phyloP scores from a whole-genome alignment of 2,888 invertebrate species.

The Thera obeliscata region DNA sequence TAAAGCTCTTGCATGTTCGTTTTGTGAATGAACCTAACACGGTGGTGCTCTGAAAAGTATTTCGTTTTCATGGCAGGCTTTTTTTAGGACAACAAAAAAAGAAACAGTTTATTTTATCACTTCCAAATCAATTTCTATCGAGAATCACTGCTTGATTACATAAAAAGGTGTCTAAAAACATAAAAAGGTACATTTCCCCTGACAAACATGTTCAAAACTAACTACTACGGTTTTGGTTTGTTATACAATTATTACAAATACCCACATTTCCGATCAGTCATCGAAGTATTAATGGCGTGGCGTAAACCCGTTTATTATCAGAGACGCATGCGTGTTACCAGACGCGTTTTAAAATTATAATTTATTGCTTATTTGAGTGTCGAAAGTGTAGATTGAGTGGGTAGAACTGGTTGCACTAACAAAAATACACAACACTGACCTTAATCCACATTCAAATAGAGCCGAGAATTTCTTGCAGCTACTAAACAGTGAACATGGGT shows the following conservation, averaged over 20 bases:
- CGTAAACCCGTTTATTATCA: constrained; percentile 52
- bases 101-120: too few species aligned
- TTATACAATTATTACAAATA: constrained; percentile 19
- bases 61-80: too few species aligned
- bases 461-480: neutral
- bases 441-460: constrained; percentile 7
- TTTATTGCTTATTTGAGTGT: constrained; percentile 79
- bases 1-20: too few species aligned
- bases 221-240: constrained; percentile 11
- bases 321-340: constrained; percentile 55
- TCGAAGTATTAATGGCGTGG: constrained; percentile 53
- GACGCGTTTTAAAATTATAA: constrained; percentile 78
- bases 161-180: too few species aligned
- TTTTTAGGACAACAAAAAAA: too few species aligned
- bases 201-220: neutral
- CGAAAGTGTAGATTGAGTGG: constrained; percentile 77
- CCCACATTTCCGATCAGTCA: constrained; percentile 38
- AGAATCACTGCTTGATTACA: too few species aligned
- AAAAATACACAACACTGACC: constrained; percentile 25
- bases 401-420: constrained; percentile 59
- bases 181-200: neutral
- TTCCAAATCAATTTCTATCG: too few species aligned
- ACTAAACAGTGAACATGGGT: constrained; percentile 10
- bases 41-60: too few species aligned
- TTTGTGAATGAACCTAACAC: too few species aligned